Evolutionary conservation across 1,140 invertebrate species (phyloP).

Genomic region (Adoxophyes honmai): DNA sequence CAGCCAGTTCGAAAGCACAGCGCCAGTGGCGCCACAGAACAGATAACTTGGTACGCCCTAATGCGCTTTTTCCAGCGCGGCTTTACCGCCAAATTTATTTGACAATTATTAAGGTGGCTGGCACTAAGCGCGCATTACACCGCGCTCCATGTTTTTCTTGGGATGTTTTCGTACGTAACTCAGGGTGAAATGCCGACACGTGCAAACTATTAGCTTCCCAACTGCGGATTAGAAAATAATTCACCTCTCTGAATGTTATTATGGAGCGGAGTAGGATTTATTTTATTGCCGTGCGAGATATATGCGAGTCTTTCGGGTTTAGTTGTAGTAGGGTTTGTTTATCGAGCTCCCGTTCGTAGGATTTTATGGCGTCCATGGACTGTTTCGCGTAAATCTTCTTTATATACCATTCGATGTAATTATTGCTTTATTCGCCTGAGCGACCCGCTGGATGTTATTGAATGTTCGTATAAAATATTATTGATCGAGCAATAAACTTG

Average conservation of each 20-base stretch:
- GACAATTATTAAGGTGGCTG: slow-evolving; percentile 74
- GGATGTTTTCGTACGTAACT: slow-evolving; percentile 65
- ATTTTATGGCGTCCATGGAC: slow-evolving; percentile 57
- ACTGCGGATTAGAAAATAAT: slow-evolving; percentile 73
- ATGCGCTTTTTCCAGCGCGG: slow-evolving; percentile 55
- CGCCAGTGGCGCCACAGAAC: too few species aligned
- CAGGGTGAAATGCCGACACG: slow-evolving; percentile 61
- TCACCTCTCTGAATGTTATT: slow-evolving; percentile 71
- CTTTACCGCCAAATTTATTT: slow-evolving; percentile 67
- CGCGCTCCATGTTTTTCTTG: slow-evolving; percentile 66
- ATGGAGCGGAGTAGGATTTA: slow-evolving; percentile 66
- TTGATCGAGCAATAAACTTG: slow-evolving; percentile 66
- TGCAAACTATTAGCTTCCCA: slow-evolving; percentile 72
- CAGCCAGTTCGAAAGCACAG: neutral
- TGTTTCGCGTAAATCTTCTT: slow-evolving; percentile 65
- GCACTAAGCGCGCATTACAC: slow-evolving; percentile 67
- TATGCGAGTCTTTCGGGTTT: slow-evolving; percentile 65
- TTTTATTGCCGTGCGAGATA: slow-evolving; percentile 68
- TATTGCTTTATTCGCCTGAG: slow-evolving; percentile 66
- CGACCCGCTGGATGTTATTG: slow-evolving; percentile 62
- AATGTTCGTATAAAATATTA: slow-evolving; percentile 69
- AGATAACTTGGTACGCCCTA: slow-evolving; percentile 18
- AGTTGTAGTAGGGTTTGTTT: slow-evolving; percentile 64
- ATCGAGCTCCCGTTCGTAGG: slow-evolving; percentile 52
- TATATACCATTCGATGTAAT: slow-evolving; percentile 56